Base-by-base conservation (phyloP, 2,888 invertebrate genomes). In the Euphydryas editha region DNA sequence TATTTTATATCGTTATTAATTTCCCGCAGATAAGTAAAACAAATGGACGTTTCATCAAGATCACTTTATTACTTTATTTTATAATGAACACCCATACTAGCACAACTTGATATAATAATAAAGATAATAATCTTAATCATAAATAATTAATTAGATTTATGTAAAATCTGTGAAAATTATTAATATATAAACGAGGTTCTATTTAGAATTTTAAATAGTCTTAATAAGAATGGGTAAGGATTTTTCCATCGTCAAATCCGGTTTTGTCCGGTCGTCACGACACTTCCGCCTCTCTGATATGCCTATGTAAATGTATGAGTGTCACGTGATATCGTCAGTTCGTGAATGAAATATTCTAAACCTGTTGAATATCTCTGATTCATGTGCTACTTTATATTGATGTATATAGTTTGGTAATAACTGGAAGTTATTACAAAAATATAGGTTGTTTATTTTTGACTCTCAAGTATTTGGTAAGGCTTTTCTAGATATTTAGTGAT, bases 311-410 rank as follows among this genome's bases (percentile, higher is more conserved):
- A 49, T 11, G 49, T 21, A 49, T 51, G 24, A 17, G 18, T 17
- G 24, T 54, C 54, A 54, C 54, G 30, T 54, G 54, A 54, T 30
- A 10, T 20, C 24, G 24, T 15, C 24, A 30, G 17, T 51, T 51
- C 13, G 37, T 62, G 56, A 49, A 62, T 62, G 39, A 62, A 57
- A 62, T 62, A 62, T 56, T 49, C 24, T 49, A 47, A 62, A 57
- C 49, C 57, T 39, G 62, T 62, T 57, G 21, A 17, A 44, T 57
- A 30, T 46, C 57, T 56, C 21, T 57, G 24, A 62, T 47, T 62
- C 62, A 62, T 54, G 51, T 54, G 47, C 18, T 18, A 47, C 21
- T 42, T 62, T 6, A 62, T 37, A 37, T 49, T 24, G 47, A 49
- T 37, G 24, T n/a, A 37, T 4, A 17, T 13, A 7, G 30, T 30